Base-by-base conservation (phyloP, 2,113 vertebrate species). In the Silurus asotus region DNA sequence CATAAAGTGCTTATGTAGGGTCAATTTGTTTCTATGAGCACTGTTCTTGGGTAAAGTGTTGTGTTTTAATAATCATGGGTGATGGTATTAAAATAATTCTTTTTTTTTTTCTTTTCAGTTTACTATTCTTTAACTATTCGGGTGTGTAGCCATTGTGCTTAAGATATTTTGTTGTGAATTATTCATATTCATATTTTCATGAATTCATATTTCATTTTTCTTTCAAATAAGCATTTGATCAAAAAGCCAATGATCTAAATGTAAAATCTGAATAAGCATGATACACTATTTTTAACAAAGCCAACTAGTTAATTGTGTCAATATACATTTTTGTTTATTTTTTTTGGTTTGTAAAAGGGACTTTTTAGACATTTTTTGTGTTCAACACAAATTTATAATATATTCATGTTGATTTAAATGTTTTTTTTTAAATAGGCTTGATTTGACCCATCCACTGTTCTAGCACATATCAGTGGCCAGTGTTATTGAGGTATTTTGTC, bases 391-490 rank as follows among this genome's bases (percentile, higher is more conserved):
- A 13, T 48, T 70, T 80, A 0, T 83, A 53, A 65, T 19, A 72
- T 65, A 23, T 58, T 6, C 2, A 51, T 25, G 28, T 37, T 37
- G 1, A 37, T 37, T 37, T 37, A 37, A 37, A 37, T 69, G 5
- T 62, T 23, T 82, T 56, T n/a, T 14, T 23, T 28, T 77, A 76
- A 56, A 56, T 56, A 13, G 8, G 20, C 70, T 77, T 87, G 59
- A 82, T 56, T 74, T 76, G 85, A 76, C 80, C 80, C 28, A 8
- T 55, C 49, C 25, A 76, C 80, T 87, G 79, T 87, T 81, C 15
- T n/a, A 45, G 70, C 80, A 51, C 55, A 5, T 51, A 72, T 15
- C 76, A 72, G 77, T 86, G 55, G 20, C 56, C 84, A 81, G 84
- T 86, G 53, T 86, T 86, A 51, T 11, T 80, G 51, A 82, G 0